Percentiles rank a stretch among this genome's conserved stretches.
Conservation (phyloP, 2,113 vertebrate genomes). For the Hippopotamus amphibius region DNA sequence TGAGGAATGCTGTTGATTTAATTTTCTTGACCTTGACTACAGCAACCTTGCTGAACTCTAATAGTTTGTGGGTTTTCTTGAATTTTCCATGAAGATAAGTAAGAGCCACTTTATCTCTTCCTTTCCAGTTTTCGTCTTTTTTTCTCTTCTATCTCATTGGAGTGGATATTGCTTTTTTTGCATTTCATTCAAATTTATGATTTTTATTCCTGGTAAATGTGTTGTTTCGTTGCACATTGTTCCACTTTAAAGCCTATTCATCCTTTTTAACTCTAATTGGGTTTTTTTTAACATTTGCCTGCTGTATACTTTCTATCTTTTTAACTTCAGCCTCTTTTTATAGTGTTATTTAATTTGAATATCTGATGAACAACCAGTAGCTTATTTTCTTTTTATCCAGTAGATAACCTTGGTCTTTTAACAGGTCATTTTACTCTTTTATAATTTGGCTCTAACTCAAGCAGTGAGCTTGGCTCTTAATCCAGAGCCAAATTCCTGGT, state of each 20-base stretch:
- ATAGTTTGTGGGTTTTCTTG: not conserved
- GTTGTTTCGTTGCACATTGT: not conserved
- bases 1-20: not conserved
- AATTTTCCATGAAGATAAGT: not conserved
- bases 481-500: not conserved
- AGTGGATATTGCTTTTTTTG: not conserved
- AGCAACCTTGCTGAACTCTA: not conserved
- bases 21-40: constrained; percentile 18
- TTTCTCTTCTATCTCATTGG: not conserved
- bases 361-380: not conserved
- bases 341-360: not conserved
- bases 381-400: not conserved
- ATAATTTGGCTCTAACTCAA: not conserved
- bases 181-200: not conserved
- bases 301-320: not conserved
- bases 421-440: not conserved
- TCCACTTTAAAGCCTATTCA: not conserved
- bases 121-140: not conserved
- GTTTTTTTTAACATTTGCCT: not conserved
- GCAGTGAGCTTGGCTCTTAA: not conserved
- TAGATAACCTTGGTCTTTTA: not conserved
- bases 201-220: not conserved
- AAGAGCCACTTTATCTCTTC: not conserved
- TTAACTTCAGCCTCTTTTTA: not conserved
- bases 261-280: constrained; percentile 23